Base-by-base conservation (phyloP, 2,113 vertebrate species). In the Noctilio leporinus region DNA sequence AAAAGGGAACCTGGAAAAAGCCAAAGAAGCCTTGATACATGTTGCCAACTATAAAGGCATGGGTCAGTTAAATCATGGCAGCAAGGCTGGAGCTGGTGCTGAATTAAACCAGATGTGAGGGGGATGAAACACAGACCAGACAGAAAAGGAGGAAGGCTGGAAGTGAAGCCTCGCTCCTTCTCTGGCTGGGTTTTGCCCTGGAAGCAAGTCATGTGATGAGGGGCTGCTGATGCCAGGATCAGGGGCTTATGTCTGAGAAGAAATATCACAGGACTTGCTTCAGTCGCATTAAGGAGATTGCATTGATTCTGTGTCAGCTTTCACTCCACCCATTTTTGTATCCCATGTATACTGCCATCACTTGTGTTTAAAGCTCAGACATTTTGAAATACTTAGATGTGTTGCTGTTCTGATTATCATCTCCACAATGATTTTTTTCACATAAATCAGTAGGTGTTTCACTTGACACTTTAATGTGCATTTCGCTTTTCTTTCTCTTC, bases 401-500 rank as follows among this genome's bases (percentile, higher is more conserved):
- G 8, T 73, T 78, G 20, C 49, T 24, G 0, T 75, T 62, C 38
- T 57, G 16, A 57, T 85, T 77, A 26, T 57, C 49, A 45, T 65
- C 80, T n/a, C 51, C 57, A 14, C 26, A n/a, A 80, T 33, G 26
- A 86, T 28, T 92, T 86, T 86, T 88, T 57, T 86, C 53, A 11
- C 47, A 62, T 45, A 64, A 85, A 62, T 53, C 47, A n/a, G 33
- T 22, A 75, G 59, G 64, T 20, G 69, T 55, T 45, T 64, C 33
- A 11, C 38, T 40, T 62, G 33, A 43, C 22, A 5, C 40, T 55
- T 55, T 55, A 65, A 43, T 88, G 19, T 67, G 45, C 9, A 40
- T 83, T 45, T 47, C 28, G 33, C 57, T 85, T 73, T 45, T 72
- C 19, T 47, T 91, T 77, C 49, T 76, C 30, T 86, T 93, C 62